phyloP scores from a whole-genome alignment of 2,888 invertebrate species.

The Lasioglossum calceatum region DNA sequence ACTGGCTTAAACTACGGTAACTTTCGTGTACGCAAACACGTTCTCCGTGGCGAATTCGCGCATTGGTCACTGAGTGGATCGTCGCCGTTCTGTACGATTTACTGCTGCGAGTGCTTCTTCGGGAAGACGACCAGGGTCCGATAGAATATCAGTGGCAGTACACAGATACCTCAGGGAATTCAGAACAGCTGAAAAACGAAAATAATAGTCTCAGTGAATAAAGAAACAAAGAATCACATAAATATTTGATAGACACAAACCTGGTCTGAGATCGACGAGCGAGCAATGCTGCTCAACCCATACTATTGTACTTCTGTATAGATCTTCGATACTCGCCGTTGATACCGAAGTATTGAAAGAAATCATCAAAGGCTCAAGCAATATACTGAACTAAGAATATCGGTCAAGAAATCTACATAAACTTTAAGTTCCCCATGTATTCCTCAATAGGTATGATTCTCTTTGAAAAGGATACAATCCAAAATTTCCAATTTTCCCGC shows the following conservation, averaged over 20 bases:
- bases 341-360: conserved; percentile 97
- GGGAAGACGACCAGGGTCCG: conserved; percentile 94
- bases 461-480: conserved; percentile 94
- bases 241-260: conserved; percentile 85
- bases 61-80: conserved; percentile 77
- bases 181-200: conserved; percentile 90
- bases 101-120: conserved; percentile 95
- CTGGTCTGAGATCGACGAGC: conserved; percentile 95
- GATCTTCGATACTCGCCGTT: conserved; percentile 95
- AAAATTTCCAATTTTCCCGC: conserved; percentile 98
- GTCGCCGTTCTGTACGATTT: conserved; percentile 78
- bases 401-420: conserved; percentile 66
- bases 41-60: conserved; percentile 51
- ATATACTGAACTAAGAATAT: conserved; percentile 92
- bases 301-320: conserved; percentile 95
- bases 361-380: conserved; percentile 94
- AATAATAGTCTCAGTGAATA: conserved; percentile 13
- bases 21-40: conserved; percentile 62
- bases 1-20: conserved; percentile 70
- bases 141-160: conserved; percentile 96
- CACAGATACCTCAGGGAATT: conserved; percentile 96
- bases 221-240: background rate
- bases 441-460: background rate
- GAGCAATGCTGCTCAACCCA: conserved; percentile 99
- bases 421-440: background rate